phyloP scores from a whole-genome alignment of 2,888 invertebrate genomes.

The Leucoptera coffeella region DNA sequence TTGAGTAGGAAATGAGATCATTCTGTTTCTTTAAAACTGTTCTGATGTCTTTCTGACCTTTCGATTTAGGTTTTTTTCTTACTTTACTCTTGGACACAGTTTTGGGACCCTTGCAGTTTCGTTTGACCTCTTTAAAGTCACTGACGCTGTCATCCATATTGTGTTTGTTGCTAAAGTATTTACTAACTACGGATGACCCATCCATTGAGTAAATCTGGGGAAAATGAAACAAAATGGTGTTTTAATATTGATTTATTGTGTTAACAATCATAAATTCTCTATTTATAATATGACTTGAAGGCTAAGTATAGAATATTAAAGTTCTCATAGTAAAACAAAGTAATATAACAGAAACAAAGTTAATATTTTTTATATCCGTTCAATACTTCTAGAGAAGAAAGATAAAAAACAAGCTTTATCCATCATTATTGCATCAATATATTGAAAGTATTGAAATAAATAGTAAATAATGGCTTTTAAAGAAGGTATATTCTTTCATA shows the following conservation, averaged over 20 bases:
- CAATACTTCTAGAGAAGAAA: no score
- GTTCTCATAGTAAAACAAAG: no score
- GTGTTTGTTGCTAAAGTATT: conserved; percentile 21
- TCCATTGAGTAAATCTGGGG: conserved; percentile 6
- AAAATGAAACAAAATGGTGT: conserved; percentile 17
- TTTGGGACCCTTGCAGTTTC: conserved; percentile 17
- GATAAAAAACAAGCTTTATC: no score
- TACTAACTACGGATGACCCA: conserved; percentile 15
- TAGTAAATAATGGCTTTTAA: no score
- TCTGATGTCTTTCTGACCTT: conserved; percentile 34
- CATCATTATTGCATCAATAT: no score
- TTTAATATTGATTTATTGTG: conserved; percentile 1
- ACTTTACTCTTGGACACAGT: conserved; percentile 4
- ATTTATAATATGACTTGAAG: no score
- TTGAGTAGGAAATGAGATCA: conserved; percentile 27
- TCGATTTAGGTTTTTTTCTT: conserved; percentile 9
- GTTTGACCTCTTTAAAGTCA: conserved; percentile 29
- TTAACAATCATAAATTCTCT: no score
- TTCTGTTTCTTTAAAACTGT: conserved; percentile 24
- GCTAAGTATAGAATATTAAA: no score
- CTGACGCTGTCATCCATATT: conserved; percentile 35
- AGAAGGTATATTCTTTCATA: no score
- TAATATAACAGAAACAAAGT: background rate
- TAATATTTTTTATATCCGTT: background rate
- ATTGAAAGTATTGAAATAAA: no score